Evolutionary conservation across 2,888 invertebrate genomes (phyloP).

Genomic region (Cryptosula pallasiana): DNA sequence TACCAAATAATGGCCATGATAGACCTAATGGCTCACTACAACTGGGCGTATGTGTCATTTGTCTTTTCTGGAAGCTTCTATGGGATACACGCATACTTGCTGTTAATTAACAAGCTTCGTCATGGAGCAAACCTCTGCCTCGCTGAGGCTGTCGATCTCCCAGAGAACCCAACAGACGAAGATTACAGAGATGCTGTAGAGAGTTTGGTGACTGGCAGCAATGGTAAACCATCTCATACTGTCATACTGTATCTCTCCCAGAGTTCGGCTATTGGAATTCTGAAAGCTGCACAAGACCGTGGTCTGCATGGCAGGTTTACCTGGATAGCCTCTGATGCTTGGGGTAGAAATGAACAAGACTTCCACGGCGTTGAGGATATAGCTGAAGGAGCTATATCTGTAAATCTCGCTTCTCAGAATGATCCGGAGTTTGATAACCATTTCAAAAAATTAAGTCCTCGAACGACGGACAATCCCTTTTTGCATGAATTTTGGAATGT

Average conservation of each 20-base stretch:
- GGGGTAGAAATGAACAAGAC: constrained; percentile 31
- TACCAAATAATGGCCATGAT: constrained; percentile 31
- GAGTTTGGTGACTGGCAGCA: constrained; percentile 15
- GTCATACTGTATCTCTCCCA: constrained; percentile 30
- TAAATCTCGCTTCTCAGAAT: constrained; percentile 29
- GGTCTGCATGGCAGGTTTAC: constrained; percentile 29
- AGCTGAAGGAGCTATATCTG: constrained; percentile 29
- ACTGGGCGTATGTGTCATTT: constrained; percentile 34
- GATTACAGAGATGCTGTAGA: constrained; percentile 30
- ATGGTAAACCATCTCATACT: constrained; percentile 27
- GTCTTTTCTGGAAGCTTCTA: constrained; percentile 32
- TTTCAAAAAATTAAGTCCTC: constrained; percentile 26
- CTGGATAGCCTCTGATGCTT: constrained; percentile 34
- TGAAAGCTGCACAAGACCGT: constrained; percentile 28
- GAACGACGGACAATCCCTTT: constrained; percentile 31
- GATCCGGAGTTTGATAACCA: constrained; percentile 31
- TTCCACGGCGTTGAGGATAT: constrained; percentile 29
- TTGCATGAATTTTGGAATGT: constrained; percentile 28
- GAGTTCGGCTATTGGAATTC: constrained; percentile 27
- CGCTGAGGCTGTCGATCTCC: constrained; percentile 27
- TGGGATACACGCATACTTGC: constrained; percentile 30
- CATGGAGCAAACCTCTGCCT: constrained; percentile 28
- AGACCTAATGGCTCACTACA: constrained; percentile 30
- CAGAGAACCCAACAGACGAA: constrained; percentile 26
- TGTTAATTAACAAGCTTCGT: constrained; percentile 24